Evolutionary conservation across 2,797 vertebrate species (phyloP), one percentile per base, ranked within the genome.

Genomic region (Cirrhinus molitorella): DNA sequence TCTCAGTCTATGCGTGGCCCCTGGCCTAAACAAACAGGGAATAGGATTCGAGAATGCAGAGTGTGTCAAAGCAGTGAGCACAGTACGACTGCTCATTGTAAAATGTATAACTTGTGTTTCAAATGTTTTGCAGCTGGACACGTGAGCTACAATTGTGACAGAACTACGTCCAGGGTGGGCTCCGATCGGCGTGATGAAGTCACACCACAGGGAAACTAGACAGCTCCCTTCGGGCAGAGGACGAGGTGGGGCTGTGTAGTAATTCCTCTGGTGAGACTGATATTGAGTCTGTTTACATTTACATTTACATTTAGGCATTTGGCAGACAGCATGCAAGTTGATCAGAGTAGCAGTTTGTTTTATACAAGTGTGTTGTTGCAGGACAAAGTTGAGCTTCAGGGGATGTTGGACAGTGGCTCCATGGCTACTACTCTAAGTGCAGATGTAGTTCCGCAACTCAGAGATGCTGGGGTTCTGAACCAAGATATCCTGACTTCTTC

Each of bases 141-240:
- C 8, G 1, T 3, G 6, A 68, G 37, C 21, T 68, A 68, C 21
- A 68, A 61, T 4, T 25, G 55, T 12, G 4, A 25, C 37, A 43
- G 13, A 70, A 7, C 23, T 19, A 68, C 5, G 1, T 11, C 31
- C 12, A 37, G 12, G 13, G 12, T 9, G 11, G 51, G 31, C 31
- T 57, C 51, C 2, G 7, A 31, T 75, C 19, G 2, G 34, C 31
- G 2, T 4, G 6, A 3, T 3, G 7, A 16, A 4, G 21, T 40
- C 13, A 9, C 3, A 3, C 2, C 21, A 17, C 80, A 82, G 80
- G 70, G 55, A 74, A 82, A 74, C 57, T 74, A 65, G 70, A 66
- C 4, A 17, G 80, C 70, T 47, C 16, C 28, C 55, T 34, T 80
- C 14, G 5, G 53, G 17, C 25, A 28, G 80, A 74, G 70, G 80